phyloP scores from a whole-genome alignment of 2,113 vertebrate genomes.

The Pagrus major region DNA sequence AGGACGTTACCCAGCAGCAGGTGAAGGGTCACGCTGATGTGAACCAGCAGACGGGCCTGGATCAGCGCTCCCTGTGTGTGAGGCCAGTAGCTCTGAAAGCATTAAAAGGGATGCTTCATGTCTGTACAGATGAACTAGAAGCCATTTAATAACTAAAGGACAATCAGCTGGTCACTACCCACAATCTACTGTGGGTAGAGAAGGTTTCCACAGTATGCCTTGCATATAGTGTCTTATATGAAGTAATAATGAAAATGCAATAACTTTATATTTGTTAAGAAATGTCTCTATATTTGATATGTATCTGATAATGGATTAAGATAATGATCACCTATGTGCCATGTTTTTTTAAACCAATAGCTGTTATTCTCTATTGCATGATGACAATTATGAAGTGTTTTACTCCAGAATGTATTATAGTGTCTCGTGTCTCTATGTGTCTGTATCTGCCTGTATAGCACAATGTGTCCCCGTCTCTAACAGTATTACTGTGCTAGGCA shows the following conservation, averaged over 20 bases:
- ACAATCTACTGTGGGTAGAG: conserved; percentile 46
- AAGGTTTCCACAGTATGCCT: conserved; percentile 70
- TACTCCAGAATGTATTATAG: conserved; percentile 83
- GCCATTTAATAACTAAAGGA: conserved; percentile 80
- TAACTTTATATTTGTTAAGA: conserved; percentile 85
- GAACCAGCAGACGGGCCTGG: not conserved
- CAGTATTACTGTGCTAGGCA: conserved; percentile 91
- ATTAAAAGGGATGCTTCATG: conserved; percentile 51
- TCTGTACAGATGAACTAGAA: conserved; percentile 58
- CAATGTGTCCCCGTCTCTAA: conserved; percentile 85
- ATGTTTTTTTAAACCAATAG: conserved; percentile 73
- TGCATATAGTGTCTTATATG: conserved; percentile 82
- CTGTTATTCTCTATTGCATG: conserved; percentile 86
- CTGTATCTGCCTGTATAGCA: conserved; percentile 81
- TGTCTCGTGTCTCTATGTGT: conserved; percentile 76
- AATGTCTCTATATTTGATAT: conserved; percentile 83
- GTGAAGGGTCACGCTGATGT: not conserved
- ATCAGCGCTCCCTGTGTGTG: conserved; percentile 25
- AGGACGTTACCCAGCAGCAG: not conserved
- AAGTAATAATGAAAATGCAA: conserved; percentile 84
- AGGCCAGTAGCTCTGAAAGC: conserved; percentile 51
- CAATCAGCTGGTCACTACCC: conserved; percentile 85
- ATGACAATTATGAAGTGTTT: conserved; percentile 86
- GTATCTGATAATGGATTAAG: conserved; percentile 77
- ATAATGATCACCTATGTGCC: conserved; percentile 85